Evolutionary conservation across 2,888 invertebrate genomes (phyloP), one percentile per base, ranked within the genome.

Genomic region (Eupithecia exiguata): DNA sequence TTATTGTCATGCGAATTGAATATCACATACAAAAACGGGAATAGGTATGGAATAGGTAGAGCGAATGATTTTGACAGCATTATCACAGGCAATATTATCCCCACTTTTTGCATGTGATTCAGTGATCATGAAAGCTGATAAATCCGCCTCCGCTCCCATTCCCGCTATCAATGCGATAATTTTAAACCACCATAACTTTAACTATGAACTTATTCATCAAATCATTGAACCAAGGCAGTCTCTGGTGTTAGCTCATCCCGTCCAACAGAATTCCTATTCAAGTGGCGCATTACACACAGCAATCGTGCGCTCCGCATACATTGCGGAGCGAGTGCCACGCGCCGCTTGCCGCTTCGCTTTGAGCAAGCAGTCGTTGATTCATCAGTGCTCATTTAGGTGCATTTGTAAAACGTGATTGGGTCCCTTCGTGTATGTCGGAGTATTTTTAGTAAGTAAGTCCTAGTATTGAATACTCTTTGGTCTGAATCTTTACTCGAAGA

Each of bases 251-350:
- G 10, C 10, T 79, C 66, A 70, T 69, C 74, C 75, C 73, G 75
- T 35, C 66, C 69, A 74, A 30, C 76, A 80, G 84, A 83, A 83
- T 84, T 83, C 81, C 83, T 86, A 88, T 88, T 86, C 87, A 84
- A 85, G 83, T 80, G 82, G 81, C 79, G 83, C 86, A 84, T 88
- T 84, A 87, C 84, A 84, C 84, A 87, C 87, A 87, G 84, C 89
- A 90, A 89, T 88, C 89, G 88, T 80, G 86, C 87, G 87, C 85
- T 86, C 83, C 84, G 87, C 87, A 87, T 86, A 86, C 87, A 85
- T 83, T 82, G 84, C 85, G 80, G 43, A 58, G 49, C 49, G 67
- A 70, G 75, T 63, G 63, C 72, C 40, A 25, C 72, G 75, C 72
- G 38, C 66, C 72, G 63, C 69, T 68, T n/a, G 18, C 67, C 14